Evolutionary conservation across 2,797 vertebrate genomes (phyloP), one percentile per base, ranked within the genome.

Genomic region (Cheirogaleus major): DNA sequence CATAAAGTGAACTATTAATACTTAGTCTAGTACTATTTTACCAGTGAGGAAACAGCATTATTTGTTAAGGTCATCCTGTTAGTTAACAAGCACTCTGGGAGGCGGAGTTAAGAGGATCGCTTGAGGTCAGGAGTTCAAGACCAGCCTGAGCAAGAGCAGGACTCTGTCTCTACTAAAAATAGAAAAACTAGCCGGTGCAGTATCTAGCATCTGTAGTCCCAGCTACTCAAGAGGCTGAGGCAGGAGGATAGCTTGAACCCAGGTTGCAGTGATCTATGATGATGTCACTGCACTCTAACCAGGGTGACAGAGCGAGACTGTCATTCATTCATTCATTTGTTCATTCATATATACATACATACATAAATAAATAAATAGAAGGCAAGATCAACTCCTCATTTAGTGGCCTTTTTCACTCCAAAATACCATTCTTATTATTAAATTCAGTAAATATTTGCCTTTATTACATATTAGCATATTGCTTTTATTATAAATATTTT

Each of bases 401-500:
- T 79, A 79, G 18, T 87, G 41, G 65, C 1, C 52, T n/a, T 67
- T 91, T 87, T 93, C 55, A 89, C 41, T 89, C 50, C 25, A 57
- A 83, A 83, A 70, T 61, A 65, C 1, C 38, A 84, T 41, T 73
- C 43, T 75, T 69, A 86, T 30, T 89, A 32, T 63, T 83, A 63
- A 90, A 79, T 75, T 72, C 43, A 89, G 4, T 32, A 93, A 79
- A 38, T 41, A 75, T 75, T 63, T 79, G 11, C 23, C 78, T 88
- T 78, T 61, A 57, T 80, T 12, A 48, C 73, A 73, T 35, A 27
- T 32, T 73, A 94, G 5, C 13, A 43, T 52, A 45, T 3, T 65
- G 13, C 20, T 96, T 85, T 93, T 65, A 78, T 73, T 82, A 45
- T 86, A 72, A 61, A 55, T 82, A 79, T 63, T 82, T 96, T 30